Conservation (phyloP, 2,113 vertebrate genomes). For the Rattus rattus region DNA sequence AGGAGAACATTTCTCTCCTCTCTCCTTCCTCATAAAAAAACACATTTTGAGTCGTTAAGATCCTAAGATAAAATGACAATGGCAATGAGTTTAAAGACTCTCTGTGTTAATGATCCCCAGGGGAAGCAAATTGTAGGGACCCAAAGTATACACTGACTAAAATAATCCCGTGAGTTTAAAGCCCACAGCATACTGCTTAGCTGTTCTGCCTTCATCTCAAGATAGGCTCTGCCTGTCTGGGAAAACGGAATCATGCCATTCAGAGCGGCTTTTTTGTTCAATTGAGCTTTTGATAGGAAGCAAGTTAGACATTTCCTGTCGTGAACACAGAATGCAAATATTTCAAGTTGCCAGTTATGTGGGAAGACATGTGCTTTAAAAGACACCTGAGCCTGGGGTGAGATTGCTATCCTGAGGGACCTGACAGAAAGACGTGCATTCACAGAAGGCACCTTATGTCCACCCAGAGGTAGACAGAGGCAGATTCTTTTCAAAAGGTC, state of each 20-base stretch:
- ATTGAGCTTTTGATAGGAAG: constrained; percentile 59
- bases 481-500: not conserved
- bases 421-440: not conserved
- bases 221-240: not conserved
- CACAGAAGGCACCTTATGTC: not conserved
- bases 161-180: not conserved
- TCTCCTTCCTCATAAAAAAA: not conserved
- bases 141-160: not conserved
- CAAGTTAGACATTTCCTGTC: constrained; percentile 58
- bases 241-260: not conserved
- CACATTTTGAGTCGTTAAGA: not conserved
- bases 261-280: not conserved
- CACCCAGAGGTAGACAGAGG: not conserved
- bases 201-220: not conserved
- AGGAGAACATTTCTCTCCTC: not conserved
- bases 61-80: not conserved
- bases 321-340: constrained; percentile 21
- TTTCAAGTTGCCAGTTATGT: constrained; percentile 46
- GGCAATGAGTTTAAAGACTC: not conserved
- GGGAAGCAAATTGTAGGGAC: not conserved
- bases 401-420: not conserved
- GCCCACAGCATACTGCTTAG: not conserved
- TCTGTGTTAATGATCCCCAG: not conserved
- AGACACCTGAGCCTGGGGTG: constrained; percentile 37
- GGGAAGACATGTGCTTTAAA: constrained; percentile 32